Conservation (phyloP, 2,113 vertebrate genomes). For the Sylvia atricapilla region DNA sequence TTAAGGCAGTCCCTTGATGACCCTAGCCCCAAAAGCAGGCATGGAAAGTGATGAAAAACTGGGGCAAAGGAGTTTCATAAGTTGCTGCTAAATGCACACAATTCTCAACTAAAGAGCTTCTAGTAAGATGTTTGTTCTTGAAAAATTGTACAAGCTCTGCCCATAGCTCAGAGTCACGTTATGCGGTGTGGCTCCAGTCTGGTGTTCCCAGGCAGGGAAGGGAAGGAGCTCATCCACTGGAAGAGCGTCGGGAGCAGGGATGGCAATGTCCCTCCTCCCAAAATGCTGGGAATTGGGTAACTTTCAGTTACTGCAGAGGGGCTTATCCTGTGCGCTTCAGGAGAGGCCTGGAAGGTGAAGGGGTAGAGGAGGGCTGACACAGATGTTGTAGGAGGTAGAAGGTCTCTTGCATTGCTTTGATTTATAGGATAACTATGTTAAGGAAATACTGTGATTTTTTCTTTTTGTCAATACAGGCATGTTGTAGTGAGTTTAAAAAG, state of each 20-base stretch:
- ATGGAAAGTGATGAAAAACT: background rate
- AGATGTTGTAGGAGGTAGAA: background rate
- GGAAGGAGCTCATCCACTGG: background rate
- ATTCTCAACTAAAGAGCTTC: background rate
- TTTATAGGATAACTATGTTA: background rate
- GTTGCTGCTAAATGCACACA: background rate
- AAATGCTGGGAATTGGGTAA: background rate
- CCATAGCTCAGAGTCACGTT: rapidly evolving
- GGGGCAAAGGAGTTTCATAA: background rate
- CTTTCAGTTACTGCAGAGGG: background rate
- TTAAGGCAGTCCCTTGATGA: background rate
- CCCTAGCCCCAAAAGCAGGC: background rate
- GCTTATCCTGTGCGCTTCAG: background rate
- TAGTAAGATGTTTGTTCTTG: background rate
- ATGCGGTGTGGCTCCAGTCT: rapidly evolving
- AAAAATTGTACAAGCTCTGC: background rate
- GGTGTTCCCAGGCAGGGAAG: background rate
- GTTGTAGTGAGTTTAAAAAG: background rate
- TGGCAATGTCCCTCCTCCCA: background rate
- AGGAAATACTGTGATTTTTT: background rate
- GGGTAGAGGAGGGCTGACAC: background rate
- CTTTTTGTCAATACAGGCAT: background rate
- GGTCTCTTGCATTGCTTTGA: background rate
- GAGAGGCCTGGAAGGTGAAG: background rate
- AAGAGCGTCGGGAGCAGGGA: background rate